phyloP scores from a whole-genome alignment of 2,797 vertebrate species.

The Triplophysa yarkandensis region DNA sequence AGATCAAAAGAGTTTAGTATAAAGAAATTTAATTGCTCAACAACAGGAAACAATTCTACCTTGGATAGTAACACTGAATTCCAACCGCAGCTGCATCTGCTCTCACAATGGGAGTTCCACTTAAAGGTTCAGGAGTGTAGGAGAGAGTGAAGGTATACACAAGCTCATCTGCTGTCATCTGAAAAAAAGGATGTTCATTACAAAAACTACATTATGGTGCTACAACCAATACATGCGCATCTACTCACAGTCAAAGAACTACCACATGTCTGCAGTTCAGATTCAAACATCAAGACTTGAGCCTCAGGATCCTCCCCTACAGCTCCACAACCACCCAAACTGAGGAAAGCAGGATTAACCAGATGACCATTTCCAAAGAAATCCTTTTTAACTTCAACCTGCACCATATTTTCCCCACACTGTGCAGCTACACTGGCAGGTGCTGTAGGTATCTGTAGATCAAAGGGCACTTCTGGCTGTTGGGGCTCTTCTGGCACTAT shows the following conservation, averaged over 20 bases:
- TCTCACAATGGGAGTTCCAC: conserved; percentile 59
- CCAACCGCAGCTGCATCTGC: conserved; percentile 56
- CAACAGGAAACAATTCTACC: conserved; percentile 57
- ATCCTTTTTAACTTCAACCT: conserved; percentile 68
- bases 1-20: neutral
- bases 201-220: no score
- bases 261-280: conserved; percentile 63
- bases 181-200: neutral
- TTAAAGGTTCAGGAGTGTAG: conserved; percentile 59
- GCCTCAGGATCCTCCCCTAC: conserved; percentile 40
- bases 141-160: conserved; percentile 66
- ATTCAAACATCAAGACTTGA: conserved; percentile 64
- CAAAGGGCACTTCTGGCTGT: conserved; percentile 1
- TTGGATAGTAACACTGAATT: conserved; percentile 73
- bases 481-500: conserved; percentile 22
- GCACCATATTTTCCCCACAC: conserved; percentile 61
- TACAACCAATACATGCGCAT: neutral
- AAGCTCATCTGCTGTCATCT: conserved; percentile 62
- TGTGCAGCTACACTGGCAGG: conserved; percentile 60
- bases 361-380: conserved; percentile 66
- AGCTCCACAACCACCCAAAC: conserved; percentile 63
- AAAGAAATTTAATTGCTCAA: neutral
- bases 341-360: conserved; percentile 60
- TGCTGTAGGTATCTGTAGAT: conserved; percentile 52
- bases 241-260: conserved; percentile 60